Evolutionary conservation across 2,113 vertebrate species (phyloP), one percentile per base, ranked within the genome.

Genomic region (Epinephelus lanceolatus): DNA sequence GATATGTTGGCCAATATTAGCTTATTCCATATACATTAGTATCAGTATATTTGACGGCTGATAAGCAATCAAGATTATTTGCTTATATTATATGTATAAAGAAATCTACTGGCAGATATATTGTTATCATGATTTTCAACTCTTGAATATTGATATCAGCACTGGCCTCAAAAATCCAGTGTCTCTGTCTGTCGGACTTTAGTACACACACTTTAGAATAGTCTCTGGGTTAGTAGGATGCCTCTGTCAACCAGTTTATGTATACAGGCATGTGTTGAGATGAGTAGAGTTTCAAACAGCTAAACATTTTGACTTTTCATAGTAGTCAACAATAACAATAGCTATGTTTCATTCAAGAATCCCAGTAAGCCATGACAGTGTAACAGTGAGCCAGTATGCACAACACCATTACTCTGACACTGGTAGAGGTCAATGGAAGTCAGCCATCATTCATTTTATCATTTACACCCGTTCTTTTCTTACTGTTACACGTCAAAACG

Each of bases 401-500:
- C 30, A 18, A 62, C 18, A 52, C 27, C 45, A 52, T 15, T 15
- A 40, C 8, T 15, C 45, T 13, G 56, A 70, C 61, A 37, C 27
- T 23, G 21, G 51, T 55, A 47, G 57, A 71, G 27, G 6, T 73
- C 19, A 57, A 80, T 62, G 51, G 9, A 65, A 57, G 30, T 47
- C 18, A 53, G 59, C 66, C 7, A 40, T 37, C 14, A 14, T 62
- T 52, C 0, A 18, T 76, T 63, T 51, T 14, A 40, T 73, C 25
- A 42, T 45, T 59, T 33, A 56, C 47, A 47, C 12, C 6, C 51
- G 12, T 65, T n/a, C 11, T 76, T 80, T 70, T 71, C 30, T 10
- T 14, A 4, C 47, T 63, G 33, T 30, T 14, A 21, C 19, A 27
- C 68, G 65, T 79, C 19, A 49, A 40, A 17, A 67, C 47, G 19